Evolutionary conservation across 2,888 invertebrate genomes (phyloP), one percentile per base, ranked within the genome.

Genomic region (Polyploca ridens): DNA sequence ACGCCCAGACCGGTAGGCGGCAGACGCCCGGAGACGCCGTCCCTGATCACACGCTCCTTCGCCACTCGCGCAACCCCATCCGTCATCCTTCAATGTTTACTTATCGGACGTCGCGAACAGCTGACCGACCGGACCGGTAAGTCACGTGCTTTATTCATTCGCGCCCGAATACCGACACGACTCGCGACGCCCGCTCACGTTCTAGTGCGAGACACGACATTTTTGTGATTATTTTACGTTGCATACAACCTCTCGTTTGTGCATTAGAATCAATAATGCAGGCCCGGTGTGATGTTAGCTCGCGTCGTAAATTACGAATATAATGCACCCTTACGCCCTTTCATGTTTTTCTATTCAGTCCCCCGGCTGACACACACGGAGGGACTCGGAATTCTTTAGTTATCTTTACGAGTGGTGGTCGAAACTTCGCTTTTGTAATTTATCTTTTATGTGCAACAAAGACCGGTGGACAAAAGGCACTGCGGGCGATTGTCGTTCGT

Each of bases 1-100:
- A 94, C 94, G 94, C 93, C 94, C 89, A 93, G 95, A 95, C 95
- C 93, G 90, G 90, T 94, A 95, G 94, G 95, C 95, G 94, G 90
- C 94, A 95, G 94, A 95, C 95, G 94, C 93, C 94, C 90, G 90
- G 91, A 82, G 94, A 94, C 85, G 92, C 86, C 94, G 81, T 90
- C 90, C 78, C 94, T 78, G 88, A 81, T 73, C 86, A 83, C 87
- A 90, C 90, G 90, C 84, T 83, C 84, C 87, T 84, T 82, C 82
- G 81, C 76, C 81, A 79, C 84, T 76, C 86, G 87, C 85, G 79
- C 85, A 76, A 83, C 84, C 83, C 88, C 82, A 85, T 86, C 83
- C 88, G 84, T 86, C 88, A 88, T 84, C 88, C 88, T 84, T 86
- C 91, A 91, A 90, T 92, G 93, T 92, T 93, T 93, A 93, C 93